Evolutionary conservation across 2,888 invertebrate species (phyloP).

Genomic region (Alcis repandata): DNA sequence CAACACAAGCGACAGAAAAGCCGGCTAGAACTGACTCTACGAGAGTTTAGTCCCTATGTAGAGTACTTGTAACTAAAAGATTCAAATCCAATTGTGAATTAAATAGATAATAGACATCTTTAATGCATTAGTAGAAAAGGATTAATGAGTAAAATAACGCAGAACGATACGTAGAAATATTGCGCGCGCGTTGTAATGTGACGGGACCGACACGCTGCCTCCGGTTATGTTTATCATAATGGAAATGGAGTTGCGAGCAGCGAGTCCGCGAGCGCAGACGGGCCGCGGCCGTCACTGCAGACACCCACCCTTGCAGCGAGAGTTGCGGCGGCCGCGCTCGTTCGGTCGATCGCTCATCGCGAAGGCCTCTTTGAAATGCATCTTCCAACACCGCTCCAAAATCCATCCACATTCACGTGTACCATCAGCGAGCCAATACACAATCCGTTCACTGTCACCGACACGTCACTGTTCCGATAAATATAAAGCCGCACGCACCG

Average conservation of each 20-base stretch:
- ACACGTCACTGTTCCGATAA: conserved; percentile 67
- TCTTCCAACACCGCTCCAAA: conserved; percentile 81
- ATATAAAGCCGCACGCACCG: conserved; percentile 51
- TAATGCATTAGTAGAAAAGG: conserved; percentile 23
- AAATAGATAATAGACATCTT: not conserved
- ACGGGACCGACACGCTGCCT: conserved; percentile 40
- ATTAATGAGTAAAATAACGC: conserved; percentile 19
- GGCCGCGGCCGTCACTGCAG: conserved; percentile 62
- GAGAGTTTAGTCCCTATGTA: not conserved
- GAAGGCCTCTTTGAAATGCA: conserved; percentile 87
- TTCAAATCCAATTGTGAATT: not conserved
- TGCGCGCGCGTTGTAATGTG: conserved; percentile 43
- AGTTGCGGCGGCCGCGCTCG: conserved; percentile 85
- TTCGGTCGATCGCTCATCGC: conserved; percentile 86
- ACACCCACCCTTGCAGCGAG: conserved; percentile 85
- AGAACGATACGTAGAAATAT: conserved; percentile 37
- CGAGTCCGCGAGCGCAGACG: conserved; percentile 59
- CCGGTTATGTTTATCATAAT: conserved; percentile 52
- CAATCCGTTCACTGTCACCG: conserved; percentile 78
- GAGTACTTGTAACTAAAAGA: not conserved
- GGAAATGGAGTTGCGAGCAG: conserved; percentile 53
- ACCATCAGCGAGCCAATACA: conserved; percentile 80
- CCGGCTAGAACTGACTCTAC: not conserved
- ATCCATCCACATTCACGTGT: conserved; percentile 84
- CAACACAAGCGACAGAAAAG: not conserved